Evolutionary conservation across 2,113 vertebrate species (phyloP).

Genomic region (Pterocles burchelli): DNA sequence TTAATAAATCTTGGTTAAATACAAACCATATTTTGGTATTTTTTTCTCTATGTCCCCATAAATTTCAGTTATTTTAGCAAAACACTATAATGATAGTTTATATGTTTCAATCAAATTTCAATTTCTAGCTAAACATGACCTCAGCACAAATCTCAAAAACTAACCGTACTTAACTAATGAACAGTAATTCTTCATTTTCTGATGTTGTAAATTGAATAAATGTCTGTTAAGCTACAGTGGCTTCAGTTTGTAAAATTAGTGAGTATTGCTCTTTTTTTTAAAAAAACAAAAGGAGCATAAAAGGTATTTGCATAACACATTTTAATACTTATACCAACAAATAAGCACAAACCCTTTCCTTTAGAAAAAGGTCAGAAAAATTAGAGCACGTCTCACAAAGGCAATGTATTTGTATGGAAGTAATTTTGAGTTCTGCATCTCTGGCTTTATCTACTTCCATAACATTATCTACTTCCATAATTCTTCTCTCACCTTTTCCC

Average conservation of each 20-base stretch:
- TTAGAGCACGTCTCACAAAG: neutral
- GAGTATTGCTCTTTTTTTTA: neutral
- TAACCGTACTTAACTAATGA: neutral
- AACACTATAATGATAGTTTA: neutral
- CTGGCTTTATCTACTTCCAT: neutral
- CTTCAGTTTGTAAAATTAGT: neutral
- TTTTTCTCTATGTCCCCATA: neutral
- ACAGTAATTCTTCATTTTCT: neutral
- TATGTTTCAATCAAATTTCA: neutral
- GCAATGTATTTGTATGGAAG: neutral
- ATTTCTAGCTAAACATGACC: neutral
- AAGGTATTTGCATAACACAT: neutral
- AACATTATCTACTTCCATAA: neutral
- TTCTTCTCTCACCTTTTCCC: neutral
- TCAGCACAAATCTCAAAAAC: neutral
- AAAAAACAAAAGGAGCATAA: neutral
- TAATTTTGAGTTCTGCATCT: neutral
- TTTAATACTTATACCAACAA: neutral
- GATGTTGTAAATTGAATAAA: neutral
- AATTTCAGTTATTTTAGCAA: neutral
- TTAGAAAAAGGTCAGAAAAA: neutral
- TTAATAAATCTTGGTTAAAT: neutral
- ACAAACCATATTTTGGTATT: neutral
- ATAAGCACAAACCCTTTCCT: neutral
- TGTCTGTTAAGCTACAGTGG: neutral